Base-by-base conservation (phyloP, 2,113 vertebrate genomes). In the Thalassoma bifasciatum region DNA sequence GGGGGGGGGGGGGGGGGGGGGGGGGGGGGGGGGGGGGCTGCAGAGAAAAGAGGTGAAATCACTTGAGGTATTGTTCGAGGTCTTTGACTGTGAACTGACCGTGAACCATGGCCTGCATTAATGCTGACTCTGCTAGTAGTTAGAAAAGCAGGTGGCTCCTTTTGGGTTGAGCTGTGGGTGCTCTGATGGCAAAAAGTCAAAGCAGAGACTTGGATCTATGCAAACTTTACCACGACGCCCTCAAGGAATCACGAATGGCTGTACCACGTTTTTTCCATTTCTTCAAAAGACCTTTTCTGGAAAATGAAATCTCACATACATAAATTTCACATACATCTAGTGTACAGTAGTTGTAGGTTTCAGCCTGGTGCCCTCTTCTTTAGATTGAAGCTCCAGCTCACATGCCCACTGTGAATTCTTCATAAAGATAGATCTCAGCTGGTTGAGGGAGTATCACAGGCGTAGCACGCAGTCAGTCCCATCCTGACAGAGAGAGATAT, bases 391-490 rank as follows among this genome's bases (percentile, higher is more conserved):
- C 46, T 30, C 22, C 0, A 7, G 19, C 75, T 51, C 51, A 6
- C n/a, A 56, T 47, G 26, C 40, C 53, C 0, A 6, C 17, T 36
- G 30, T 21, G 36, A 65, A 30, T 79, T n/a, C 19, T 13, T 79
- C 19, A 52, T 24, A 38, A 56, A 66, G 77, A n/a, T n/a, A n/a
- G 7, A 34, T 83, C 56, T 83, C 83, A 86, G 60, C 83, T 84
- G 79, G 62, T 16, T 34, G 44, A 22, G 79, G 86, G 88, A 89
- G 79, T 79, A 70, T 61, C 26, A 23, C 54, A 75, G 51, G 37
- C 44, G 6, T 51, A 19, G n/a, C 7, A 4, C 34, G 17, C 40
- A 47, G 44, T 67, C n/a, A 1, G 57, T 72, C 50, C 60, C 36
- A 53, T 44, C 12, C 69, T 72, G 75, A 72, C 77, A 70, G 30